Conservation (phyloP, 2,113 vertebrate species). For the Capreolus pygargus region DNA sequence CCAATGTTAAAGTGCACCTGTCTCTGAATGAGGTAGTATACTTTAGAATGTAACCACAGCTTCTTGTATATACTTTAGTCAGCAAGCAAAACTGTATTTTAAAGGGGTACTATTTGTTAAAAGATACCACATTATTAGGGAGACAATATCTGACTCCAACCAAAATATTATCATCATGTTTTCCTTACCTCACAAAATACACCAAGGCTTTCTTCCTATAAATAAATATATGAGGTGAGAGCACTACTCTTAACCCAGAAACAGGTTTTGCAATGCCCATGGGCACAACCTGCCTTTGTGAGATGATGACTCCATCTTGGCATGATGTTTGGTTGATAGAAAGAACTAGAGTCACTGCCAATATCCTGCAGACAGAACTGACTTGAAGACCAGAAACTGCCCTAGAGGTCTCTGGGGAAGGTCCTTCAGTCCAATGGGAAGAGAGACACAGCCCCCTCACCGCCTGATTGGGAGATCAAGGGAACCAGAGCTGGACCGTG, state of each 20-base stretch:
- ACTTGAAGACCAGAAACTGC: slow-evolving; percentile 39
- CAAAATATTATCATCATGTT: slow-evolving; percentile 36
- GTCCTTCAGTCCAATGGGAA: not conserved
- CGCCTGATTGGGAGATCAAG: not conserved
- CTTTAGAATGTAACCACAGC: not conserved
- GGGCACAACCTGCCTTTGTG: slow-evolving; percentile 54
- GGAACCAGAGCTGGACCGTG: not conserved
- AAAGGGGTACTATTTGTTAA: slow-evolving; percentile 45
- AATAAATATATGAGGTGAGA: slow-evolving; percentile 41
- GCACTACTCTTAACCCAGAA: slow-evolving; percentile 56
- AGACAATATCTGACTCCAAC: slow-evolving; percentile 49
- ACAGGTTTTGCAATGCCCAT: slow-evolving; percentile 68
- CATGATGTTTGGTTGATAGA: slow-evolving; percentile 20
- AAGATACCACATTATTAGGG: slow-evolving; percentile 45
- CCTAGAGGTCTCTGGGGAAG: not conserved
- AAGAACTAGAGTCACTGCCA: slow-evolving; percentile 53
- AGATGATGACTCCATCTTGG: slow-evolving; percentile 47
- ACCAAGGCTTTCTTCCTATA: slow-evolving; percentile 39
- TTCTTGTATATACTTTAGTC: not conserved
- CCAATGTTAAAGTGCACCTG: slow-evolving; percentile 33
- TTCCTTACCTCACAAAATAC: slow-evolving; percentile 49
- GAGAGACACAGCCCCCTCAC: not conserved
- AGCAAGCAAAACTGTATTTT: slow-evolving; percentile 25
- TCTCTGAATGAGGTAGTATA: not conserved
- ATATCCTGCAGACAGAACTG: slow-evolving; percentile 5